phyloP scores from a whole-genome alignment of 2,113 vertebrate genomes.

The Colinus virginianus region DNA sequence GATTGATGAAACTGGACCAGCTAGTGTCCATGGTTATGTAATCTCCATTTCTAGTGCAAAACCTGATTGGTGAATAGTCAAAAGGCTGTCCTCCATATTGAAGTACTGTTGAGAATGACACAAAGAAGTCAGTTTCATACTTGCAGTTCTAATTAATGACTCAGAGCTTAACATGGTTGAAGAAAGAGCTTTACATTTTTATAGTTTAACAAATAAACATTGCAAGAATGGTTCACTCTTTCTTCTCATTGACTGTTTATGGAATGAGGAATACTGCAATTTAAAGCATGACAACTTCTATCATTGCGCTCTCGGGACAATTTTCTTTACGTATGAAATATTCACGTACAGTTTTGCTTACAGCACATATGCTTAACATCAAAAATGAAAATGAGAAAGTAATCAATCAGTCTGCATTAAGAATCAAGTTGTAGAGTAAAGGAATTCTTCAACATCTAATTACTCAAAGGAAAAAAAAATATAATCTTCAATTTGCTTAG shows the following conservation, averaged over 20 bases:
- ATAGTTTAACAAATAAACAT: background rate
- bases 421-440: background rate
- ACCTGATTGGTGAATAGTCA: slow-evolving; percentile 92
- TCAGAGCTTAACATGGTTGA: background rate
- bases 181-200: background rate
- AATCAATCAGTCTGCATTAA: background rate
- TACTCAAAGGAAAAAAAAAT: background rate
- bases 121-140: background rate
- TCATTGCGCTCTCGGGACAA: background rate
- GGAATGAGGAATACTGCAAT: background rate
- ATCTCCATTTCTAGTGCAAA: slow-evolving; percentile 91
- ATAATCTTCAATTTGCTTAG: background rate
- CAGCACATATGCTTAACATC: background rate
- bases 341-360: background rate
- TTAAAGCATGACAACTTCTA: background rate
- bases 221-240: background rate
- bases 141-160: accelerated
- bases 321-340: background rate
- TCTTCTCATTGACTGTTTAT: background rate
- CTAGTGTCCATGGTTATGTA: slow-evolving; percentile 94
- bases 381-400: background rate
- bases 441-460: background rate
- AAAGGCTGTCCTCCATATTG: slow-evolving; percentile 92
- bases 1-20: slow-evolving; percentile 97
- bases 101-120: slow-evolving; percentile 79